Percentiles rank a stretch among this genome's conserved stretches.
Evolutionary conservation across 2,888 invertebrate species (phyloP).

Genomic region (Polydesmus complanatus): DNA sequence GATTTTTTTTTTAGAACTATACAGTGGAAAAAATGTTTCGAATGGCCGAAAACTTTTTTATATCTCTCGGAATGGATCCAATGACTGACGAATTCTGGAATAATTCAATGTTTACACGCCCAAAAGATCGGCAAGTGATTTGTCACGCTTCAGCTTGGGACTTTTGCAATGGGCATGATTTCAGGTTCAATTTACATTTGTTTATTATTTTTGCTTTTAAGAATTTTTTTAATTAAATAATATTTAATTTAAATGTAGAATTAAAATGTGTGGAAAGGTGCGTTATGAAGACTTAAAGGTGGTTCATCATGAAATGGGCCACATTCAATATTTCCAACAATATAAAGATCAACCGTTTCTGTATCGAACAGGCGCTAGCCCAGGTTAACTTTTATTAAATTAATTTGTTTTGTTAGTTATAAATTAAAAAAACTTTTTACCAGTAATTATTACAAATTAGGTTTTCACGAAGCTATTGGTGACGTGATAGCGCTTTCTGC

Average conservation of each 20-base stretch:
- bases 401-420: background rate
- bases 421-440: background rate
- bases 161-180: slow-evolving; percentile 34
- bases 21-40: slow-evolving; percentile 63
- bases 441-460: slow-evolving; percentile 25
- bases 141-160: slow-evolving; percentile 44
- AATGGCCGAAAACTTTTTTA: slow-evolving; percentile 72
- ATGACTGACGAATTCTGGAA: slow-evolving; percentile 75
- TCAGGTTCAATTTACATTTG: slow-evolving; percentile 27
- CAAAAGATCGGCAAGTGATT: slow-evolving; percentile 56
- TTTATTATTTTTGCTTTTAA: background rate
- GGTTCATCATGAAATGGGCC: slow-evolving; percentile 29
- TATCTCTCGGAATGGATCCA: slow-evolving; percentile 60
- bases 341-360: slow-evolving; percentile 24
- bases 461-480: slow-evolving; percentile 62
- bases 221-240: background rate
- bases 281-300: slow-evolving; percentile 24
- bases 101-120: slow-evolving; percentile 68
- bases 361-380: slow-evolving; percentile 24
- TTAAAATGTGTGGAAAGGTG: slow-evolving; percentile 26
- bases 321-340: slow-evolving; percentile 26
- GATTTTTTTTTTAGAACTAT: slow-evolving; percentile 47
- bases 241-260: slow-evolving; percentile 19
- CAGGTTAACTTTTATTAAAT: slow-evolving; percentile 18
- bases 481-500: slow-evolving; percentile 41